phyloP scores from a whole-genome alignment of 2,888 invertebrate species.

The Cistogaster globosa region DNA sequence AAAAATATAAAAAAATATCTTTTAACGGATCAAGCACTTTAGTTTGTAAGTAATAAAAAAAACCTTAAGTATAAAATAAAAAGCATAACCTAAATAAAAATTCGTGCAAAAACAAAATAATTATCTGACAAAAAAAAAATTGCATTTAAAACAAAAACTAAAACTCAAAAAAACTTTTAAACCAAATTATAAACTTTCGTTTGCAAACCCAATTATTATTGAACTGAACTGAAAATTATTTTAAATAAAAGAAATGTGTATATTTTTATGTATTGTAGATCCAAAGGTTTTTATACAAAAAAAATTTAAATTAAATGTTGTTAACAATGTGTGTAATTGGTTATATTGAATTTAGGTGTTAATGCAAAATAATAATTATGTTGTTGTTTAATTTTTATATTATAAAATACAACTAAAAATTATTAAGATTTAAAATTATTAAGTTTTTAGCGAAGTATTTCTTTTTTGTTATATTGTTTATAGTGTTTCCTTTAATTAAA shows the following conservation, averaged over 20 bases:
- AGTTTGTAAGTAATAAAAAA: no score
- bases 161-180: neutral
- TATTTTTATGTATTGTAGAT: conserved; percentile 57
- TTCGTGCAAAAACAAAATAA: neutral
- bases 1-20: no score
- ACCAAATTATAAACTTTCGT: conserved; percentile 41
- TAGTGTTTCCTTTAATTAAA: neutral
- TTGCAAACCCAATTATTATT: conserved; percentile 31
- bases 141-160: conserved; percentile 60
- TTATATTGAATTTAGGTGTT: conserved; percentile 5
- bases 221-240: conserved; percentile 59
- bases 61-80: no score
- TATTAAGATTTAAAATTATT: no score
- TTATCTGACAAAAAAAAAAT: conserved; percentile 33
- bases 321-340: no score
- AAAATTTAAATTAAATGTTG: no score
- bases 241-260: conserved; percentile 39
- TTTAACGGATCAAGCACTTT: no score
- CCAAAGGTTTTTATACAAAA: conserved; percentile 48
- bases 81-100: neutral
- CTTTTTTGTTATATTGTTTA: neutral
- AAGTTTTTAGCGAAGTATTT: neutral
- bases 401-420: no score
- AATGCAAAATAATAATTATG: neutral
- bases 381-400: neutral